Percentiles rank a stretch among this genome's conserved stretches.
These are phyloP conservation scores for Tragelaphus scriptus DNA, from an alignment of 2,113 vertebrate genomes.

Conservation along the genomic window DNA sequence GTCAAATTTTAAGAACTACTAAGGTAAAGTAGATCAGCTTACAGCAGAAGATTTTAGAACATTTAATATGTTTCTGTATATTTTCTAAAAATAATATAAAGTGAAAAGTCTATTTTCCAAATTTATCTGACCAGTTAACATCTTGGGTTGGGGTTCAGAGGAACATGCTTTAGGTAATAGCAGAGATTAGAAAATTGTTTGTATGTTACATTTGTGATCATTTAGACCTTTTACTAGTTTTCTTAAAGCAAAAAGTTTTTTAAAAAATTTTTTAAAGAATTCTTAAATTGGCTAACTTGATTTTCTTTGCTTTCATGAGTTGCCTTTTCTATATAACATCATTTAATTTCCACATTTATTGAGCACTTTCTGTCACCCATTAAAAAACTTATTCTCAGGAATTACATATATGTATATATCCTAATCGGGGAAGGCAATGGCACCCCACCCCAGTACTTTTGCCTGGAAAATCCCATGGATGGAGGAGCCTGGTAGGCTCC, in stretches of 20 bases:
- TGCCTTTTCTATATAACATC: background rate
- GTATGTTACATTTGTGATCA: background rate
- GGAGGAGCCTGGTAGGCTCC: too few relatives aligned
- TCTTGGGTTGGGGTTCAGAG: background rate
- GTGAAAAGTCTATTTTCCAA: background rate
- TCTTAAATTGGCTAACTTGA: background rate
- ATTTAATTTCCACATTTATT: slow-evolving; percentile 22
- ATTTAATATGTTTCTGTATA: background rate
- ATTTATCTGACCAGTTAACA: background rate
- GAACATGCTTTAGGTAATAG: background rate
- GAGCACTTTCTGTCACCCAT: background rate
- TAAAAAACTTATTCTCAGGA: background rate
- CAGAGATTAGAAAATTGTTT: background rate
- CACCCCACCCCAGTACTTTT: too few relatives aligned
- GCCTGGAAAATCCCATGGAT: too few relatives aligned
- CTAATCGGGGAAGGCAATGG: too few relatives aligned
- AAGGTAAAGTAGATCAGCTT: background rate
- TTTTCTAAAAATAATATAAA: background rate
- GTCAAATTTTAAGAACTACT: background rate
- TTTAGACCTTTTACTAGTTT: slow-evolving; percentile 4
- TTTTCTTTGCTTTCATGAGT: background rate
- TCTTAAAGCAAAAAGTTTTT: background rate
- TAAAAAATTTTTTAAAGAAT: background rate
- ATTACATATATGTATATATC: background rate
- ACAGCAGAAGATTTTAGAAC: background rate